A percentile compares a stretch with the other conserved stretches of the same genome.
phyloP scores from a whole-genome alignment of 2,113 vertebrate species.

The Psilopsiagon aymara region DNA sequence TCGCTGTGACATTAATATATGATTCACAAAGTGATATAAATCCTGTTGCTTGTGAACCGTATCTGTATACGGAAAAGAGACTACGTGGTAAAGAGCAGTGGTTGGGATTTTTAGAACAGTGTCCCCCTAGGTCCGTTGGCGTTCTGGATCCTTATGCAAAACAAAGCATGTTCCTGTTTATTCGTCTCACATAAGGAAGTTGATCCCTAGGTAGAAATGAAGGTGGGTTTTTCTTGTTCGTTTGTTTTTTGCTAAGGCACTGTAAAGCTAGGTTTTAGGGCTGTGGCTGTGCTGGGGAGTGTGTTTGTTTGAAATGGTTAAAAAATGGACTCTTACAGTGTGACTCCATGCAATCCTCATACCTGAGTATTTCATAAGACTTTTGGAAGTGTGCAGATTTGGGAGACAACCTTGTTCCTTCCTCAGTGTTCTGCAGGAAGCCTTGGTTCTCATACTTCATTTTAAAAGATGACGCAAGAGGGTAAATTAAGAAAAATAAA shows the following conservation, averaged over 20 bases:
- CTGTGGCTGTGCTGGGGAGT: neutral
- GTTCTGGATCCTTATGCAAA: neutral
- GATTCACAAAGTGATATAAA: neutral
- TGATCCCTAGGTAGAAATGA: neutral
- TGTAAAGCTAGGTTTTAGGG: neutral
- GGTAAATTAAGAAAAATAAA: neutral
- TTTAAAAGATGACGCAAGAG: neutral
- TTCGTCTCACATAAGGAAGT: neutral
- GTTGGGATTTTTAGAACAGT: neutral
- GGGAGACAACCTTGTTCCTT: neutral
- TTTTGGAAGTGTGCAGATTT: neutral
- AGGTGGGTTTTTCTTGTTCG: neutral
- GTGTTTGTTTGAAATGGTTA: neutral
- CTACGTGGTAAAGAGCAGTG: rapidly evolving
- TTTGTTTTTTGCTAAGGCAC: neutral
- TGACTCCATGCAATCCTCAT: neutral
- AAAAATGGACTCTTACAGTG: neutral
- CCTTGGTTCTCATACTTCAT: neutral
- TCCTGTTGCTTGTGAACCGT: neutral
- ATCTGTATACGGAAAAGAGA: neutral
- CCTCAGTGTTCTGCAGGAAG: neutral
- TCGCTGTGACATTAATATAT: neutral
- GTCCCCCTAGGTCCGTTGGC: neutral
- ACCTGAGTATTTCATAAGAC: neutral
- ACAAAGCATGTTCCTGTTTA: neutral